These are phyloP conservation scores for Leptinotarsa peninsularis DNA, from an alignment of 2,888 invertebrate genomes.

Conservation along the genomic window DNA sequence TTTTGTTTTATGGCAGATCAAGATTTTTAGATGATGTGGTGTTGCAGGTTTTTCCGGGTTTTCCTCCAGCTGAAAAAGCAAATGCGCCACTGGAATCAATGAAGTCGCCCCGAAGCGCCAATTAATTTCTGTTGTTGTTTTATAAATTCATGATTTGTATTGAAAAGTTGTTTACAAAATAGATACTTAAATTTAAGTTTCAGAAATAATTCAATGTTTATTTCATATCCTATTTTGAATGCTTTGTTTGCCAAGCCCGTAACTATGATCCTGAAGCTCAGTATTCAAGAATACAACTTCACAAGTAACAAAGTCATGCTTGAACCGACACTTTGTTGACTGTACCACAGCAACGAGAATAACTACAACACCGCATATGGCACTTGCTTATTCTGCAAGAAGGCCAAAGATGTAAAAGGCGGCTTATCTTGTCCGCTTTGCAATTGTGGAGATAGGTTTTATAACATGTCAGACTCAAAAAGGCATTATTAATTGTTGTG, in stretches of 20 bases:
- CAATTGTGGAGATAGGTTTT: slow-evolving; percentile 23
- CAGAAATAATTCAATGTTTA: no score
- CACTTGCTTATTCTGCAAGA: slow-evolving; percentile 17
- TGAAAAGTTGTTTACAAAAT: no score
- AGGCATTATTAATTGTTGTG: slow-evolving; percentile 22
- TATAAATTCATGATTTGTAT: no score
- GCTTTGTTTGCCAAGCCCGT: background rate
- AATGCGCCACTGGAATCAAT: no score
- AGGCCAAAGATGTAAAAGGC: slow-evolving; percentile 24
- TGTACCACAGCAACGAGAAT: slow-evolving; percentile 20
- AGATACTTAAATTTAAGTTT: no score
- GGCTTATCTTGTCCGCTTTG: slow-evolving; percentile 19
- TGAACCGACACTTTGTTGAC: slow-evolving; percentile 1
- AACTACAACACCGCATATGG: slow-evolving; percentile 27
- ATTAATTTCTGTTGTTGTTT: no score
- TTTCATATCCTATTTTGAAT: background rate
- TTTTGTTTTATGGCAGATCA: no score
- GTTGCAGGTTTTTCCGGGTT: no score
- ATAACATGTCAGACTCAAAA: slow-evolving; percentile 19
- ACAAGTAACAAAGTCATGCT: background rate
- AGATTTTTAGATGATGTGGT: no score
- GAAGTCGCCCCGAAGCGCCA: no score
- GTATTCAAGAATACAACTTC: background rate
- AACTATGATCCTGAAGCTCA: background rate
- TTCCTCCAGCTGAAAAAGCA: no score